phyloP scores from a whole-genome alignment of 92 coral and sea anemone species.

The Heliopora coerulea region DNA sequence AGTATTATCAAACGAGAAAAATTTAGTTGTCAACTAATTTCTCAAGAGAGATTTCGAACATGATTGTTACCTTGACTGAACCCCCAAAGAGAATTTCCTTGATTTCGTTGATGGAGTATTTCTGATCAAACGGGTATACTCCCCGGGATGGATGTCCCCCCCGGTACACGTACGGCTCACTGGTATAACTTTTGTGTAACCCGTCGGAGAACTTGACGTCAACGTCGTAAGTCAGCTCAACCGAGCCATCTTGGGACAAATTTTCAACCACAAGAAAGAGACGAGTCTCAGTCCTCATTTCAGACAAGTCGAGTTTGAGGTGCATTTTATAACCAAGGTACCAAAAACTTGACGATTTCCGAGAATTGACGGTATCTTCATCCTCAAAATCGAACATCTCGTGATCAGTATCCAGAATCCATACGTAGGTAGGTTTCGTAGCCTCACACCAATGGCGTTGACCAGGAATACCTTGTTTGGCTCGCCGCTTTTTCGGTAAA shows the following conservation, averaged over 20 bases:
- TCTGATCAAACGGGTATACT: conserved; percentile 16
- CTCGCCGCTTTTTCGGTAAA: not conserved
- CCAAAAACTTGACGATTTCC: not conserved
- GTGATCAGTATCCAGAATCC: not conserved
- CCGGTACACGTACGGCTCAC: conserved; percentile 10
- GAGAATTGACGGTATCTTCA: not conserved
- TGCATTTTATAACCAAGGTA: not conserved
- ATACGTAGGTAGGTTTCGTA: not conserved
- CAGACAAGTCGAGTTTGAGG: conserved; percentile 8
- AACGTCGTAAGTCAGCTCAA: conserved; percentile 6
- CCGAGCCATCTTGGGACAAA: conserved; percentile 5
- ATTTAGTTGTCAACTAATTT: conserved; percentile 17
- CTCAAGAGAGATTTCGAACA: conserved; percentile 10
- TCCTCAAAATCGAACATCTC: conserved; percentile 16
- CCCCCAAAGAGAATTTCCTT: conserved; percentile 15
- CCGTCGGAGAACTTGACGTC: conserved; percentile 24
- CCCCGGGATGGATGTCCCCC: not conserved
- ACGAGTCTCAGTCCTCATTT: not conserved
- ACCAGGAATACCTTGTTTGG: not conserved
- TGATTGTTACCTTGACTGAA: conserved; percentile 8
- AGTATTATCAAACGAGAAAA: no score
- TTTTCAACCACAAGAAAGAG: conserved; percentile 20
- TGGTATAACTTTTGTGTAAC: conserved; percentile 23
- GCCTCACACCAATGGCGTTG: not conserved
- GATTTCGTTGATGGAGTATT: not conserved